These are phyloP conservation scores for Patella caerulea DNA, from an alignment of 2,888 invertebrate genomes.

Conservation along the genomic window DNA sequence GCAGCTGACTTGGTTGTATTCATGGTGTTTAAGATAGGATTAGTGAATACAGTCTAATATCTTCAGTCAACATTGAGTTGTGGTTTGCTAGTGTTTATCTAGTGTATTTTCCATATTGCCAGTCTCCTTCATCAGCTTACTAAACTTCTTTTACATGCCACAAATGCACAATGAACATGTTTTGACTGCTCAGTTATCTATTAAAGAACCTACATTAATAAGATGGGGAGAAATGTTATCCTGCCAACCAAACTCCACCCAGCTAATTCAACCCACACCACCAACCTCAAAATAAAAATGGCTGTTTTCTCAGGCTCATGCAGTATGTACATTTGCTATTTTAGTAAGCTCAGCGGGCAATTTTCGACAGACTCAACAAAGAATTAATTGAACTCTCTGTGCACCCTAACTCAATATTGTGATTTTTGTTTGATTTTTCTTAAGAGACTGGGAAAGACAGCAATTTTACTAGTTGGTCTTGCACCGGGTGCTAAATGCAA, in stretches of 20 bases:
- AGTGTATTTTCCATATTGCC: constrained; percentile 3
- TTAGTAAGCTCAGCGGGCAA: no score
- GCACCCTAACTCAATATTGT: no score
- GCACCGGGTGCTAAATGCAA: no score
- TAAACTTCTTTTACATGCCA: neutral
- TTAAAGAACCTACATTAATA: neutral
- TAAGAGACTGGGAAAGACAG: no score
- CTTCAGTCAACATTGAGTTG: neutral
- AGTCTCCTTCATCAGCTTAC: neutral
- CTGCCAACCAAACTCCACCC: neutral
- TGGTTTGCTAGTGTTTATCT: neutral
- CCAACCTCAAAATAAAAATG: no score
- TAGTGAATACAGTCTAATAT: constrained; percentile 2
- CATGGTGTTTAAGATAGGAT: neutral
- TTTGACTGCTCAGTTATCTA: no score
- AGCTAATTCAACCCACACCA: neutral
- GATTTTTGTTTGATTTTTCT: no score
- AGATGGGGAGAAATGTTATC: constrained; percentile 7
- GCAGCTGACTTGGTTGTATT: constrained; percentile 5
- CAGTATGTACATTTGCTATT: no score
- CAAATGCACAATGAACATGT: neutral
- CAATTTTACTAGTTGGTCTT: no score
- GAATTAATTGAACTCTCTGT: no score
- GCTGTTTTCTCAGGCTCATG: no score
- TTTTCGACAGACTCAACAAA: no score